phyloP scores from a whole-genome alignment of 2,113 vertebrate species.

The Calidris pygmaea region DNA sequence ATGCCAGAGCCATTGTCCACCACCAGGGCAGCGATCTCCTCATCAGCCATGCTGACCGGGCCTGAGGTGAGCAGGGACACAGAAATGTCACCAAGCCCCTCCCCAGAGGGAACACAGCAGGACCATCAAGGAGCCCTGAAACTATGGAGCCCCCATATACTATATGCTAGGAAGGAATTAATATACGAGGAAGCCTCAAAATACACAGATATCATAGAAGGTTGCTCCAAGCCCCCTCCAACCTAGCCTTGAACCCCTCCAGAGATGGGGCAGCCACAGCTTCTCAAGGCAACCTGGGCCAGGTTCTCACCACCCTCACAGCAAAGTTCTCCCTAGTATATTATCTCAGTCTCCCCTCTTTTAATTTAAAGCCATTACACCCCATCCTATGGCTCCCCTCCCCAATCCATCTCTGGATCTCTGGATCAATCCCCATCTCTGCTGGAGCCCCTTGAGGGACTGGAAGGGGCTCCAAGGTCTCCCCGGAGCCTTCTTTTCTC shows the following conservation, averaged over 20 bases:
- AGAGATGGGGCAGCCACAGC: not conserved
- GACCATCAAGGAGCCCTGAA: not conserved
- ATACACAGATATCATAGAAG: accelerated
- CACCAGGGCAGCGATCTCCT: constrained; percentile 72
- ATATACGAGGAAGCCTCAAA: accelerated
- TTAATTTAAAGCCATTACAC: accelerated
- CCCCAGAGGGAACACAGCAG: accelerated
- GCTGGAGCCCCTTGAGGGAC: not conserved
- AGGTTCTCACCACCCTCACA: not conserved
- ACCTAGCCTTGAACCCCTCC: not conserved
- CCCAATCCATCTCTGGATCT: too few species aligned
- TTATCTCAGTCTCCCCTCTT: not conserved
- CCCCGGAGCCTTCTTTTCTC: not conserved
- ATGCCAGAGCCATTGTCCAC: constrained; percentile 75
- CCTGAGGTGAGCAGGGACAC: not conserved
- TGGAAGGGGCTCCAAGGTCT: not conserved
- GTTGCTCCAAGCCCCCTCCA: not conserved
- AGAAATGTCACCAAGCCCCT: accelerated
- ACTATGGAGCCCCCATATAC: accelerated
- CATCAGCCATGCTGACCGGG: constrained; percentile 35
- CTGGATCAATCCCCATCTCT: too few species aligned
- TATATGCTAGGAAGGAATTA: accelerated
- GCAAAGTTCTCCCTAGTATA: too few species aligned
- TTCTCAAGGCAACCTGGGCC: not conserved
- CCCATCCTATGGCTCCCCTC: not conserved